Evolutionary conservation across 2,113 vertebrate species (phyloP).

Genomic region (Oncorhynchus gorbuscha): DNA sequence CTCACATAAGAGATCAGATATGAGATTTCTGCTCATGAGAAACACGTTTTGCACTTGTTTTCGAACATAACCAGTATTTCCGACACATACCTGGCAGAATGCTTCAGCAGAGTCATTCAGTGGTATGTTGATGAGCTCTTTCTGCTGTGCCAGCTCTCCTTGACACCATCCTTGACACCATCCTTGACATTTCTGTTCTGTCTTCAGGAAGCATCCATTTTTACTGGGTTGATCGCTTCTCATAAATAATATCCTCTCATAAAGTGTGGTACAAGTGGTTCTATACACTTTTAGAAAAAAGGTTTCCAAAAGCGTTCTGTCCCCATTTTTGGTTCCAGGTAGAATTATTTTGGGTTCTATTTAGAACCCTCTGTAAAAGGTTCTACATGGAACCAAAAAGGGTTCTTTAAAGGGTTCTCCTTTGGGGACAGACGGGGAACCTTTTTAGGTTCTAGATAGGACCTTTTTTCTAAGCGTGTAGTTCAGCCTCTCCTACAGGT

Average conservation of each 20-base stretch:
- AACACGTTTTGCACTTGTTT: neutral
- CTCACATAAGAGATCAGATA: neutral
- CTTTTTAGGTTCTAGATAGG: too few species aligned
- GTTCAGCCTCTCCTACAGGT: constrained; percentile 27
- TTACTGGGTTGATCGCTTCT: constrained; percentile 37
- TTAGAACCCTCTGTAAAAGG: too few species aligned
- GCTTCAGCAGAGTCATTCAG: neutral
- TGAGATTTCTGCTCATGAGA: neutral
- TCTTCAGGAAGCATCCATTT: constrained; percentile 52
- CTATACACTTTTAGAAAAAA: too few species aligned
- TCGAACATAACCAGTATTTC: neutral
- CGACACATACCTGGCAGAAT: neutral
- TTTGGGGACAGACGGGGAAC: too few species aligned
- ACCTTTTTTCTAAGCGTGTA: too few species aligned
- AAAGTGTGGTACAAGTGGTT: constrained; percentile 2
- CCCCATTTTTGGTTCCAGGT: too few species aligned
- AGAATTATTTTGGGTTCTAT: too few species aligned
- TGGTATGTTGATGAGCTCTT: constrained; percentile 26
- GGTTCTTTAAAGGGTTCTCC: too few species aligned
- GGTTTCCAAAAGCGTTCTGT: too few species aligned
- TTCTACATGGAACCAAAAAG: too few species aligned
- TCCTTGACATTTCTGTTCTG: constrained; percentile 51
- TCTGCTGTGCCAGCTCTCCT: constrained; percentile 54
- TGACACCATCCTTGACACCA: constrained; percentile 60
- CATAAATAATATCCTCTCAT: constrained; percentile 22